Conservation (phyloP, 2,113 vertebrate species). For the Brachypodius melanocephalos region DNA sequence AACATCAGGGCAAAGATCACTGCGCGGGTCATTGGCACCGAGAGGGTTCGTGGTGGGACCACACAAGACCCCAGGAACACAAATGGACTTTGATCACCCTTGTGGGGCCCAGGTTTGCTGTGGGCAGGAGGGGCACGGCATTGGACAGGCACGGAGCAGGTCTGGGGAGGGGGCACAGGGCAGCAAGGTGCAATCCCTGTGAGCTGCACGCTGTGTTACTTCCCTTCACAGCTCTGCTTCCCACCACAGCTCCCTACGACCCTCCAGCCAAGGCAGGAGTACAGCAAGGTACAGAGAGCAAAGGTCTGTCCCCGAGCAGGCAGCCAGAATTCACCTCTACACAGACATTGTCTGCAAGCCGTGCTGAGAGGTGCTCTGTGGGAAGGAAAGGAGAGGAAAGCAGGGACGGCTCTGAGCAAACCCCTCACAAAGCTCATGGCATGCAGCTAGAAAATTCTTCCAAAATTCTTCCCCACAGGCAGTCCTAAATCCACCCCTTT, state of each 20-base stretch:
- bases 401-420: neutral
- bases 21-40: rapidly evolving
- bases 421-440: neutral
- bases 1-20: neutral
- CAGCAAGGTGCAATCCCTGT: neutral
- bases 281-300: neutral
- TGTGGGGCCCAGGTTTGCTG: neutral
- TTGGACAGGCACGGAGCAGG: neutral
- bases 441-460: neutral
- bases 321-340: neutral
- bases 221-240: neutral
- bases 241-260: neutral
- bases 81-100: neutral
- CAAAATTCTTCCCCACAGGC: neutral
- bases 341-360: neutral
- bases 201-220: neutral
- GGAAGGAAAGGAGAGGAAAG: neutral
- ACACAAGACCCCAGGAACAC: neutral
- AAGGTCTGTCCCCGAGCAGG: neutral
- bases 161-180: rapidly evolving
- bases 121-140: rapidly evolving
- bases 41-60: neutral
- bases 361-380: neutral
- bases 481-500: neutral
- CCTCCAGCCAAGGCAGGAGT: neutral